Evolutionary conservation across 2,113 vertebrate species (phyloP), one percentile per base, ranked within the genome.

Genomic region (Sander lucioperca): DNA sequence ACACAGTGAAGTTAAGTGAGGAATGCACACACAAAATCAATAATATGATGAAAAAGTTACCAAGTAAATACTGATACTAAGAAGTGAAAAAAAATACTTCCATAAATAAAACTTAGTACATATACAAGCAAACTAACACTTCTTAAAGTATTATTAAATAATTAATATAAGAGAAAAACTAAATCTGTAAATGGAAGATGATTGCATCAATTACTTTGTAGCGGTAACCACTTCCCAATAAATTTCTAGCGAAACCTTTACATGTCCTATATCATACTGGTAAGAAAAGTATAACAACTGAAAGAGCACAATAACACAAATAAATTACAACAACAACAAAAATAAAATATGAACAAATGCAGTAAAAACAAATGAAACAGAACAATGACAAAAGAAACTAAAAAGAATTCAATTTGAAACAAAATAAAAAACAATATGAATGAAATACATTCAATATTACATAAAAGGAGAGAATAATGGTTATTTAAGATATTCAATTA

Each of bases 11-110:
- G 59, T 47, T 9, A 54, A 25, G 23, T 25, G 2, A 68, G 64
- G 25, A 59, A 66, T 54, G 57, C 15, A 65, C 1, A 62, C 51
- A 57, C 9, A 85, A 64, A 58, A 66, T 27, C 16, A 79, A 77
- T 30, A 4, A 75, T 14, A 39, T 6, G 18, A 50, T n/a, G 21
- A 47, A 72, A 79, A 57, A 21, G 9, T 51, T 12, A 30, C 25
- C 1, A 33, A 73, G 53, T 43, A 14, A 66, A 81, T 19, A 62
- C 39, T 15, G 48, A 75, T 19, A 36, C 3, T 72, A 50, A 2
- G 39, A 43, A 11, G 10, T 43, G 10, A 67, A 51, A 59, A 65
- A n/a, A 62, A 63, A 53, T 19, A 47, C 2, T 19, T 71, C 18
- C 14, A 65, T 61, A 4, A 67, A 23, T 12, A n/a, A 0, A 87